Base-by-base conservation (phyloP, 2,113 vertebrate species). In the Phycodurus eques region DNA sequence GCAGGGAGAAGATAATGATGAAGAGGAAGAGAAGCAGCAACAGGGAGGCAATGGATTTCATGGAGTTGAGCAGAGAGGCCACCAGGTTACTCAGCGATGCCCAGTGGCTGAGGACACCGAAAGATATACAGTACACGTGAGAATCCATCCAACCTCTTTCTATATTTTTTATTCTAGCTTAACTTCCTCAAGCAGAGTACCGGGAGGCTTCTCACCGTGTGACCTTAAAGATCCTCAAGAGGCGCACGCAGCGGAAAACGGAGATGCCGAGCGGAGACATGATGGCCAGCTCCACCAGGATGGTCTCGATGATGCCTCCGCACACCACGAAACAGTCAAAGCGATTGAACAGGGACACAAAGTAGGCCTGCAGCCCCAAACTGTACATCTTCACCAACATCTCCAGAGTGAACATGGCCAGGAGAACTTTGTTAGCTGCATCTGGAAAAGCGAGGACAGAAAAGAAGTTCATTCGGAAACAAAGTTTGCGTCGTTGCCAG, bases 301-400 rank as follows among this genome's bases (percentile, higher is more conserved):
- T 98, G 64, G 96, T 99, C 88, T 99, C 97, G 1, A 95, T 90
- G 72, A 99, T 99, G 69, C 98, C 98, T 0, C 98, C 98, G 66
- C 97, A 99, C 73, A 99, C 98, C 92, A 99, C 97, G 19, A 99
- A 99, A 88, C 97, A 99, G 86, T 99, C 98, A 75, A 99, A 99
- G 67, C 98, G 98, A 87, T 99, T 99, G 83, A 99, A 99, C 63
- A 99, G 94, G 13, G 98, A 99, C 76, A 99, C 96, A 62, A 99
- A 98, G 89, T 99, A 99, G 0, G 96, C 96, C 90, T 99, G 97
- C 35, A 98, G 94, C 1, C 98, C 98, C 92, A 99, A 88, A 88
- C 97, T 99, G 91, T 99, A 99, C 96, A 99, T 98, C 89, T 99
- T 99, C 79, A 98, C 93, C 80, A 99, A 92, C 98, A 99, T 99